Evolutionary conservation across 2,797 vertebrate genomes (phyloP).

Genomic region (Coregonus suidteri): DNA sequence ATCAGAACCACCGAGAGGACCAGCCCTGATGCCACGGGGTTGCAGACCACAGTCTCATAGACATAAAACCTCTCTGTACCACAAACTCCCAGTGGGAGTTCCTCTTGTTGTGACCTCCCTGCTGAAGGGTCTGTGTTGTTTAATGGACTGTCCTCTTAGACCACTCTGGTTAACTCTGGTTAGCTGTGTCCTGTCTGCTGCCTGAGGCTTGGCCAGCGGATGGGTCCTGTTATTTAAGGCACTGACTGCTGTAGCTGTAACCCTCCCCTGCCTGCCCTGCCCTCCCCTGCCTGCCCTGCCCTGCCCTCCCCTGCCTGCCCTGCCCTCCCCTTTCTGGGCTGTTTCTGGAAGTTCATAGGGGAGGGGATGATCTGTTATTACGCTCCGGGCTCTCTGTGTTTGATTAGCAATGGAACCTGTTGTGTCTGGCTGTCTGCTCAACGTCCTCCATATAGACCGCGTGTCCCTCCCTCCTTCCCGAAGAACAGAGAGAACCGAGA

Average conservation of each 20-base stretch:
- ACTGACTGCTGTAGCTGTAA: background rate
- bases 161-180: background rate
- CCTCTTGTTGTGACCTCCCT: constrained; percentile 1
- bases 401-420: constrained; percentile 28
- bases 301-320: too few relatives aligned
- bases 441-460: constrained; percentile 21
- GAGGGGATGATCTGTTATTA: constrained; percentile 33
- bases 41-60: background rate
- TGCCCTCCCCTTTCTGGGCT: background rate
- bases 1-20: background rate
- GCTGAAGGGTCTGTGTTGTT: background rate
- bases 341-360: background rate
- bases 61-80: background rate
- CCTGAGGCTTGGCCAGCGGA: background rate
- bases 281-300: too few relatives aligned
- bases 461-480: background rate
- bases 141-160: background rate
- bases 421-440: constrained; percentile 9
- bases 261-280: too few relatives aligned
- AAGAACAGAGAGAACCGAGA: background rate
- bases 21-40: background rate
- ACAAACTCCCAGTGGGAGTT: constrained; percentile 9
- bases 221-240: background rate
- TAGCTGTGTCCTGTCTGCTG: background rate
- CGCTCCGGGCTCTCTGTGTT: constrained; percentile 32